Evolutionary conservation across 2,888 invertebrate genomes (phyloP).

Genomic region (Apotomis betuletana): DNA sequence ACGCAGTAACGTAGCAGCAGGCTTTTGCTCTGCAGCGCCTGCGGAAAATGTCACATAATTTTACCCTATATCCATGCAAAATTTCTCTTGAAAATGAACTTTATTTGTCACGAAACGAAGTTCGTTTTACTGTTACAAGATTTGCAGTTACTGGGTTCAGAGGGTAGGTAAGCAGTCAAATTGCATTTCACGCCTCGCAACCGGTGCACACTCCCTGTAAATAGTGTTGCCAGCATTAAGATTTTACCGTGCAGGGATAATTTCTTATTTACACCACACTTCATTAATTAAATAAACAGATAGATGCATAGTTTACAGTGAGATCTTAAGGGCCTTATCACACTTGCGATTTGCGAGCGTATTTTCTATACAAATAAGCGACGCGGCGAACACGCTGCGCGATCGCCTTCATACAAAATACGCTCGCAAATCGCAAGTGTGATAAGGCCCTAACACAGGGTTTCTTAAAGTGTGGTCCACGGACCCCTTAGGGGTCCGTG

Average conservation of each 20-base stretch:
- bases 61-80: neutral
- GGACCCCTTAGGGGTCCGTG: too few relatives aligned
- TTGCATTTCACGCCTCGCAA: slow-evolving; percentile 55
- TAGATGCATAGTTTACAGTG: too few relatives aligned
- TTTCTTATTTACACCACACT: neutral
- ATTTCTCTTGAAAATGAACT: neutral
- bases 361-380: too few relatives aligned
- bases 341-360: too few relatives aligned
- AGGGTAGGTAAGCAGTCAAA: slow-evolving; percentile 8
- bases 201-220: slow-evolving; percentile 42
- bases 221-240: slow-evolving; percentile 12
- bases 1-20: slow-evolving; percentile 1
- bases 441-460: too few relatives aligned
- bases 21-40: neutral
- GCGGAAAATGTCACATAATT: neutral
- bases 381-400: too few relatives aligned
- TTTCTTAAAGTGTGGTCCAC: too few relatives aligned
- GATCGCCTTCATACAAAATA: too few relatives aligned
- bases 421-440: too few relatives aligned
- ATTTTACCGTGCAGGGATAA: neutral
- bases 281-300: too few relatives aligned
- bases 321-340: too few relatives aligned
- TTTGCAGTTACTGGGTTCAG: neutral
- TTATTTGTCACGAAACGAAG: neutral
- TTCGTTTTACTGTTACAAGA: neutral